Conservation (phyloP, 2,888 invertebrate genomes). For the Drosophila antonietae region DNA sequence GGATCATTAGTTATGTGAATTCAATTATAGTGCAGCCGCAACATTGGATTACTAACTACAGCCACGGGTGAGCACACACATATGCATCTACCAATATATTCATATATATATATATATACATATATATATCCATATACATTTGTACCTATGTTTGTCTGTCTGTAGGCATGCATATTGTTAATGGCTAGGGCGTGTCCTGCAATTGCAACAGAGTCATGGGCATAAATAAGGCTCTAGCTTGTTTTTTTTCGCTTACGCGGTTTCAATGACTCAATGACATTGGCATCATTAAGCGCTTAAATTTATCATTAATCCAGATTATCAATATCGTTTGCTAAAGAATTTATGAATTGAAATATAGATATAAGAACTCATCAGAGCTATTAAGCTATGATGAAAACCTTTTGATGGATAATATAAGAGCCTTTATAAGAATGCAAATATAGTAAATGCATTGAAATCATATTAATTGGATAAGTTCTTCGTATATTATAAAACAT, state of each 20-base stretch:
- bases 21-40: slow-evolving; percentile 71
- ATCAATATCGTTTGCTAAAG: background rate
- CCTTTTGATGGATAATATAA: background rate
- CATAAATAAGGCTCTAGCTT: slow-evolving; percentile 12
- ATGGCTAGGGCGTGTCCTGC: slow-evolving; percentile 38
- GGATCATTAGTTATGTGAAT: slow-evolving; percentile 66
- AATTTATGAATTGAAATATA: background rate
- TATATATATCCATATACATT: background rate
- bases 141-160: background rate
- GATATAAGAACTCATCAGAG: background rate
- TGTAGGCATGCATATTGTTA: slow-evolving; percentile 32
- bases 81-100: slow-evolving; percentile 16
- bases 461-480: no score
- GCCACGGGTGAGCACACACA: slow-evolving; percentile 39
- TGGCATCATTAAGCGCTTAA: slow-evolving; percentile 2
- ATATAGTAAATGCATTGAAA: no score
- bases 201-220: slow-evolving; percentile 17
- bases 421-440: background rate
- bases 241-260: background rate
- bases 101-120: slow-evolving; percentile 2
- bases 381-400: background rate
- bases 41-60: slow-evolving; percentile 56
- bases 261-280: slow-evolving; percentile 28
- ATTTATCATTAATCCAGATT: background rate
- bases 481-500: no score